These are phyloP conservation scores for Agelas oroides DNA, from an alignment of 37 sponge, comb jelly and placozoan species.

Conservation along the genomic window DNA sequence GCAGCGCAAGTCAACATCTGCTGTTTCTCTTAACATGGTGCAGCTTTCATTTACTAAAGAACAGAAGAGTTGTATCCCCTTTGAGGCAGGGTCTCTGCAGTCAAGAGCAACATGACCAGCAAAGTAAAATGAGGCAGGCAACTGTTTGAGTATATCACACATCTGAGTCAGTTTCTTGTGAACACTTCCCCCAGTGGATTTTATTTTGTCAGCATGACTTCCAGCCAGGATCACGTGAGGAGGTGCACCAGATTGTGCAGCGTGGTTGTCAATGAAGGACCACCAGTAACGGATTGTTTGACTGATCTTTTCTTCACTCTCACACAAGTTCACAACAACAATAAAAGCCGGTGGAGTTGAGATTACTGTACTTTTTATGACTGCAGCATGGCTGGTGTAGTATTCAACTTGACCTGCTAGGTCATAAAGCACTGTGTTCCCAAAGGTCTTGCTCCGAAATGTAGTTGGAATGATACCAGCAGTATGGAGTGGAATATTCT, in stretches of 20 bases:
- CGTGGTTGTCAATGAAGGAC: constrained; percentile 4
- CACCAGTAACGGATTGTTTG: constrained; percentile 25
- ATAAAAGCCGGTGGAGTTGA: too few species aligned
- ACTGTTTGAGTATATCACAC: background rate
- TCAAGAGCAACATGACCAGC: too few species aligned
- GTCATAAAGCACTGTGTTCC: too few species aligned
- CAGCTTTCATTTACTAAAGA: background rate
- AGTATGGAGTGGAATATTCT: too few species aligned
- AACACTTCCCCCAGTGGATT: background rate
- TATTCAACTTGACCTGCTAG: too few species aligned
- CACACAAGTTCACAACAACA: constrained; percentile 14
- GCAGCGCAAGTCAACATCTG: too few species aligned
- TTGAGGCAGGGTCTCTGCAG: background rate
- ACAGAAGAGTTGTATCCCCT: background rate
- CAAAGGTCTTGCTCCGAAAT: too few species aligned
- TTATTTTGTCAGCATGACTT: too few species aligned
- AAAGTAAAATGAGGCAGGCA: too few species aligned
- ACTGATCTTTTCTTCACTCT: constrained; percentile 8
- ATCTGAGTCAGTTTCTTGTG: background rate
- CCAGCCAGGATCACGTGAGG: constrained; percentile 45
- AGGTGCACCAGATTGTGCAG: background rate
- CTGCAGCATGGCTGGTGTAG: too few species aligned
- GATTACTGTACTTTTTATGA: too few species aligned
- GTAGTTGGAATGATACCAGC: too few species aligned
- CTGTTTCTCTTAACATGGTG: background rate